phyloP scores from a whole-genome alignment of 2,113 vertebrate species.

The Semicossyphus pulcher region DNA sequence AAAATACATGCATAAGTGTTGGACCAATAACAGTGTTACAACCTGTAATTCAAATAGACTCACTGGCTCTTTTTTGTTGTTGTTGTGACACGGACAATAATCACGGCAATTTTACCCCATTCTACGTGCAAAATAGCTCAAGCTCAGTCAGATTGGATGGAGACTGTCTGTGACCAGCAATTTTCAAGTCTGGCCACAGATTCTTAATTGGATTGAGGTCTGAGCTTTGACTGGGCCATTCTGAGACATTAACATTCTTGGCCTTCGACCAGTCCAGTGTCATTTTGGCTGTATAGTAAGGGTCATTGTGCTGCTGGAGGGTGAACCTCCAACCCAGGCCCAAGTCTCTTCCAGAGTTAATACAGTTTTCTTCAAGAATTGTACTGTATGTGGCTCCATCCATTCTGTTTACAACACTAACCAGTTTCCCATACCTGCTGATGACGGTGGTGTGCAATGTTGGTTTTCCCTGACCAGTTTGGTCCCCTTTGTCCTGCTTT shows the following conservation, averaged over 20 bases:
- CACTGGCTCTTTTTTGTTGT: too few relatives aligned
- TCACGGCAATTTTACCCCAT: background rate
- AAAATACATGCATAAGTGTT: too few relatives aligned
- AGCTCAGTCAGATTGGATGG: background rate
- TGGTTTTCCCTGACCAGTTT: too few relatives aligned
- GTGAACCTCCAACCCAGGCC: too few relatives aligned
- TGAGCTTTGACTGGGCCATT: slow-evolving; percentile 1
- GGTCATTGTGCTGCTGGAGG: background rate
- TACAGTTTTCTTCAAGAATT: background rate
- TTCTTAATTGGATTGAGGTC: background rate
- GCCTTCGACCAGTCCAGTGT: background rate
- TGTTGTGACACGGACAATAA: too few relatives aligned
- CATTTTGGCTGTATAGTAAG: background rate
- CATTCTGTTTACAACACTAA: background rate
- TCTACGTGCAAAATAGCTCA: too few relatives aligned
- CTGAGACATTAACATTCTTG: background rate
- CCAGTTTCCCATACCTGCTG: background rate
- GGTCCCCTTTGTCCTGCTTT: too few relatives aligned
- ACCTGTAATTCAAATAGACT: too few relatives aligned
- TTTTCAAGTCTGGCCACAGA: background rate
- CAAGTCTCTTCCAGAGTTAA: background rate
- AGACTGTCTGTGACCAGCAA: background rate
- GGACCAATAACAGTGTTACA: too few relatives aligned
- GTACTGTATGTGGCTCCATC: background rate
- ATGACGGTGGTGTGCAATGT: too few relatives aligned